phyloP scores from a whole-genome alignment of 2,797 vertebrate species.

The Protonibea diacanthus region DNA sequence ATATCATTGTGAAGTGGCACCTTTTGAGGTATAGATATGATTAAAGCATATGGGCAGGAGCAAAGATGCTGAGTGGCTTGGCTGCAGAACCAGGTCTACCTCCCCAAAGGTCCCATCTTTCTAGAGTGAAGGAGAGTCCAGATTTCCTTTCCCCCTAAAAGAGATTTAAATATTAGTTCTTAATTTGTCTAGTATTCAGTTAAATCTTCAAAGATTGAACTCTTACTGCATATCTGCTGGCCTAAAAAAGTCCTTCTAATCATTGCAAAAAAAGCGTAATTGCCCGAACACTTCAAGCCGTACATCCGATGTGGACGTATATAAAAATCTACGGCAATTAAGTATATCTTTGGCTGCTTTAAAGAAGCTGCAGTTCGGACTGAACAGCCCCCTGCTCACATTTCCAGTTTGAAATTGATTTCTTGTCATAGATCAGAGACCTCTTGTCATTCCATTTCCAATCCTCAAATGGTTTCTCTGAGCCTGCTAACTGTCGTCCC shows the following conservation, averaged over 20 bases:
- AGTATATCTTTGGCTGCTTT: conserved; percentile 77
- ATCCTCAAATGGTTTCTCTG: conserved; percentile 80
- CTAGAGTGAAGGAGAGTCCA: conserved; percentile 59
- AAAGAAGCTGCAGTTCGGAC: conserved; percentile 68
- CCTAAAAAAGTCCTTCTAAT: conserved; percentile 83
- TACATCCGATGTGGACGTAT: conserved; percentile 66
- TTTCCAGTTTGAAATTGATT: conserved; percentile 86
- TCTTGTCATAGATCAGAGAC: conserved; percentile 86
- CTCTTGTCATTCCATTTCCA: conserved; percentile 83
- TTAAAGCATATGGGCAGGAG: conserved; percentile 55
- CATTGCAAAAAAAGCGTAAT: conserved; percentile 79
- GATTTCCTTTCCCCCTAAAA: conserved; percentile 79
- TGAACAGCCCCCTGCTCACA: conserved; percentile 73
- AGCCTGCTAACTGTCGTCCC: conserved; percentile 76
- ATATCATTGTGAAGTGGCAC: conserved; percentile 20
- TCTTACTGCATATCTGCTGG: conserved; percentile 81
- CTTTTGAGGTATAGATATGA: conserved; percentile 68
- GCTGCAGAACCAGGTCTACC: conserved; percentile 62
- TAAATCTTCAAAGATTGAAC: conserved; percentile 87
- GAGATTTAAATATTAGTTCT: conserved; percentile 84
- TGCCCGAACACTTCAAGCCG: conserved; percentile 66
- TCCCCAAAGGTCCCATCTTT: conserved; percentile 67
- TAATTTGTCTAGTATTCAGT: conserved; percentile 83
- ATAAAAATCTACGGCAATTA: conserved; percentile 84
- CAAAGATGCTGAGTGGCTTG: conserved; percentile 55